Evolutionary conservation across 2,797 vertebrate genomes (phyloP), one percentile per base, ranked within the genome.

Genomic region (Enteromius mattozi): DNA sequence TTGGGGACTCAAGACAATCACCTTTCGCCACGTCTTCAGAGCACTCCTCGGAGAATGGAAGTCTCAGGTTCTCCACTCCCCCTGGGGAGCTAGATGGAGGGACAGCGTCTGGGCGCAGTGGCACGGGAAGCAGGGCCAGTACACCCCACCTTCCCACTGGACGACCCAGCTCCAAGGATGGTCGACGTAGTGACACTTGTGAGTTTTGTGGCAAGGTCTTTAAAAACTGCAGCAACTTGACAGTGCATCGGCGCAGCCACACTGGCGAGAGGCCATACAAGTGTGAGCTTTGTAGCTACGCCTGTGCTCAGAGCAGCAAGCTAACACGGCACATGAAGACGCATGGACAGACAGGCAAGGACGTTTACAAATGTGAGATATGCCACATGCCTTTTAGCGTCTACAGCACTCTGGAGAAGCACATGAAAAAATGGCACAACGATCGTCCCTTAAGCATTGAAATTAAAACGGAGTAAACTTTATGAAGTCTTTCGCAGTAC

Each of bases 301-400:
- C 98, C 90, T 99, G 98, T 88, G 98, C 98, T 93, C 98, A 99
- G 97, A 99, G 97, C 97, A 98, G 97, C 93, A 99, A 99, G 95
- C 97, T 99, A 95, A 99, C 98, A 90, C 97, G 98, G 94, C 98
- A 99, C 95, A 99, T 99, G 98, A 99, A 99, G 96, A 99, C 98
- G 94, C 98, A 99, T 87, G 98, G 98, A 95, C 98, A 99, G 96
- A 97, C 98, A 97, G 98, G 98, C 94, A 99, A 99, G 95, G 98
- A 99, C 95, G 97, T 99, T 96, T 99, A 98, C 96, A 98, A 98
- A 96, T 99, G 98, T 96, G 97, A 99, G 96, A 99, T 99, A 97
- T 99, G 98, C 96, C 97, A 99, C 97, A 99, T 99, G 98, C 98
- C 98, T 97, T 99, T 99, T 96, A 98, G 97, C 95, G 98, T 99